Evolutionary conservation across 2,888 invertebrate species (phyloP).

Genomic region (Tanytarsus gracilentus): DNA sequence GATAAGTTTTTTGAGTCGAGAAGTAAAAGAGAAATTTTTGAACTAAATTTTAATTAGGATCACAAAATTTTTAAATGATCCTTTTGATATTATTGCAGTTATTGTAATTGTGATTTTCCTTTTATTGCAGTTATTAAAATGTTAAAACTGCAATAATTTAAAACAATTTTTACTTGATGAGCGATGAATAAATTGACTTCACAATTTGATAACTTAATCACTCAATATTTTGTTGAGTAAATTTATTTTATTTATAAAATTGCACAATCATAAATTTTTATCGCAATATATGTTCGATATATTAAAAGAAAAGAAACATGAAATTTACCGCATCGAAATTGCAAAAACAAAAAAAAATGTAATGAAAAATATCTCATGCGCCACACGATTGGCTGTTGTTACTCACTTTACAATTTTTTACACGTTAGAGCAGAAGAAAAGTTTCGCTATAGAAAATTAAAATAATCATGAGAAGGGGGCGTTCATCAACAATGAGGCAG

Average conservation of each 20-base stretch:
- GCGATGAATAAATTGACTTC: background rate
- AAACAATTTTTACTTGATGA: background rate
- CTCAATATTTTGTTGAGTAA: background rate
- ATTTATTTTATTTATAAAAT: background rate
- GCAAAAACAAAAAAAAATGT: background rate
- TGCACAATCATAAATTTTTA: conserved; percentile 11
- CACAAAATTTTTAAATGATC: too few species aligned
- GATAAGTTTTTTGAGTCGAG: background rate
- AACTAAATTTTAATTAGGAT: too few species aligned
- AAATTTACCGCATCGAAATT: conserved; percentile 1
- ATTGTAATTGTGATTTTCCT: too few species aligned
- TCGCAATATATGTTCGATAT: too few species aligned
- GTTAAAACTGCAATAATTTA: too few species aligned
- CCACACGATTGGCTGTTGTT: conserved; percentile 5
- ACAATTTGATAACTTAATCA: background rate
- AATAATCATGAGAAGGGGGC: conserved; percentile 14
- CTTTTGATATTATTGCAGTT: too few species aligned
- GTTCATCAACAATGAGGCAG: conserved; percentile 1
- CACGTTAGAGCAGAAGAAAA: too few species aligned
- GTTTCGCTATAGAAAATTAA: conserved; percentile 7
- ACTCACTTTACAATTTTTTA: conserved; percentile 1
- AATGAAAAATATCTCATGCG: background rate
- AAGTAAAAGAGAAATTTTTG: background rate
- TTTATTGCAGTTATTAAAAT: too few species aligned
- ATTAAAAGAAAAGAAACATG: background rate